Evolutionary conservation across 2,888 invertebrate genomes (phyloP), one percentile per base, ranked within the genome.

Genomic region (Eupithecia abbreviata): DNA sequence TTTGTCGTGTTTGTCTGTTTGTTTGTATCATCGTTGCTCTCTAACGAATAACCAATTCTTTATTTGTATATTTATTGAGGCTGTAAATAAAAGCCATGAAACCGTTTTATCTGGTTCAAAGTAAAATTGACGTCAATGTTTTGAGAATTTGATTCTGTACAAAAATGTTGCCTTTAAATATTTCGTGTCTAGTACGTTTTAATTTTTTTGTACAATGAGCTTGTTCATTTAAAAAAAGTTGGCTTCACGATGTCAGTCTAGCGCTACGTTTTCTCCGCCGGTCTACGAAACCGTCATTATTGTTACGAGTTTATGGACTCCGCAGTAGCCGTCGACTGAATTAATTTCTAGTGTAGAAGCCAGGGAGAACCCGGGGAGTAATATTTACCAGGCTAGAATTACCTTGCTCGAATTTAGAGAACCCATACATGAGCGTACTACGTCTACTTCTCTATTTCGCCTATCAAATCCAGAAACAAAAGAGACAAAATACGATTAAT

Each of bases 311-410:
- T 82, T 82, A 84, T 81, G 81, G 82, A 80, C 81, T 80, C 79
- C 85, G 83, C 85, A 85, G 84, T 84, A 79, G 71, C 82, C 85
- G 81, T 81, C 84, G 83, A 84, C 85, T 81, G 81, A 88, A 90
- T 90, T 90, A 90, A 90, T 89, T 89, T 86, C 83, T 88, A 85
- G 80, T 86, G 84, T 76, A 84, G 81, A 81, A 82, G 82, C 83
- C 81, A 51, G 42, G 43, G 82, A 73, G 41, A 66, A 66, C 42
- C 30, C 62, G 10, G 30, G 62, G 62, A 62, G 83, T 84, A 81
- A 85, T 86, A 85, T 87, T 88, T 85, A 84, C 85, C 76, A 81
- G 84, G 82, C 81, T 82, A 83, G 84, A 84, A 85, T 86, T 86
- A 87, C 79, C 79, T 78, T 71, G 66, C 82, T 77, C 82, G 55